Evolutionary conservation across 2,888 invertebrate genomes (phyloP), one percentile per base, ranked within the genome.

Genomic region (Clivina fossor): DNA sequence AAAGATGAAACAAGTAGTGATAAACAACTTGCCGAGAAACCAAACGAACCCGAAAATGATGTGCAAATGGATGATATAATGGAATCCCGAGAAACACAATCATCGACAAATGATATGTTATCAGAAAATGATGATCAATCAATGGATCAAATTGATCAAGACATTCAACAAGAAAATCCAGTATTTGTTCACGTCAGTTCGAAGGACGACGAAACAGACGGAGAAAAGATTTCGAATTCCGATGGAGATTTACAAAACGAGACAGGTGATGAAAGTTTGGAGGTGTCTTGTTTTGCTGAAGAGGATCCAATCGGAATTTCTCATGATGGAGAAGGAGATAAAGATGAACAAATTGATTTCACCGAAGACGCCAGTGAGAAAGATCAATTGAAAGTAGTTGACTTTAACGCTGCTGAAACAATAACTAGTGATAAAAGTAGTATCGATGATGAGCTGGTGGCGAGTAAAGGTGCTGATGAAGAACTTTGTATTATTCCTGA

Each of bases 401-500:
- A 44, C n/a, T 53, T 28, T 9, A 73, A 74, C 44, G 71, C 70
- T 18, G 71, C 70, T 18, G 67, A 65, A 57, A 61, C 61, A 22
- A 55, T 41, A 24, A 56, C 65, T 59, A 68, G 68, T 65, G 62
- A 58, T 11, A 59, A 50, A 44, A 24, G 53, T 13, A 24, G 8
- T 11, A 50, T 40, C 2, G 62, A 62, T 28, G 63, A 63, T 59
- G 63, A 63, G 70, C 71, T 57, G 70, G 71, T 0, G 41, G 38
- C 46, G 13, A 47, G 55, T 51, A 68, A 80, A 15, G 85, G 84
- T 9, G 83, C 82, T 40, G 85, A 85, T 63, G 83, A 82, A 63
- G 85, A 85, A 65, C 76, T 85, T 4, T 86, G 85, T 57, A 76
- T 86, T 3, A 76, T 86, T 59, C 86, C 86, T 0, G 86, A 86